Conservation (phyloP, 2,888 invertebrate species). For the Xylocampa areola region DNA sequence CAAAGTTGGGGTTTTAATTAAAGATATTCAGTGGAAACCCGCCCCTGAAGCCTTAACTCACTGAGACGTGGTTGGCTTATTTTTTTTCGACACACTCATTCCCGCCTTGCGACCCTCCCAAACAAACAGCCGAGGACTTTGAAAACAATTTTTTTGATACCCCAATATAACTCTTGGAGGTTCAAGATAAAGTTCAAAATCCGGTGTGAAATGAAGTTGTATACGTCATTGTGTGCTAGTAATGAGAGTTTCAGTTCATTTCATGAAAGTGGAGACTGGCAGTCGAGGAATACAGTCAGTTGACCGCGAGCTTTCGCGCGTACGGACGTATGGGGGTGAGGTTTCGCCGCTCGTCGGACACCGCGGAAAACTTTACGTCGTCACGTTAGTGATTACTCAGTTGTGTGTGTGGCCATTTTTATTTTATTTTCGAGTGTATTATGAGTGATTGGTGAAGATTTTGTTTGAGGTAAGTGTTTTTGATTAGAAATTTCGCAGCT, state of each 20-base stretch:
- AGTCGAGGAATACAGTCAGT: conserved; percentile 79
- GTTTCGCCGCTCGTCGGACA: conserved; percentile 40
- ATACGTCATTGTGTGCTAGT: conserved; percentile 67
- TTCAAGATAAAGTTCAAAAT: conserved; percentile 29
- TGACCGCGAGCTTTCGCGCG: conserved; percentile 87
- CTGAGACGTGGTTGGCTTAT: conserved; percentile 89
- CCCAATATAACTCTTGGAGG: conserved; percentile 39
- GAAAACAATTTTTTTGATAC: conserved; percentile 77
- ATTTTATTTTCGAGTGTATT: conserved; percentile 53
- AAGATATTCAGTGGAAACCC: conserved; percentile 86
- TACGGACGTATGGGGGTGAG: conserved; percentile 64
- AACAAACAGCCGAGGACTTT: conserved; percentile 88
- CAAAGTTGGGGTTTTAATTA: conserved; percentile 87
- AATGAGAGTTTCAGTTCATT: conserved; percentile 83
- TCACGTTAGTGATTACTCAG: conserved; percentile 40
- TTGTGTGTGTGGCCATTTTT: conserved; percentile 57
- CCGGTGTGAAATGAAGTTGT: conserved; percentile 28
- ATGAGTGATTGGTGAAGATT: conserved; percentile 49
- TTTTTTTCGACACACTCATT: conserved; percentile 89
- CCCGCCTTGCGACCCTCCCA: conserved; percentile 90
- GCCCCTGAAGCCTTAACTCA: conserved; percentile 88
- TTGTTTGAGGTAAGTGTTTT: conserved; percentile 48
- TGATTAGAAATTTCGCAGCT: neutral
- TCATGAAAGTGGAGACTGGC: conserved; percentile 86
- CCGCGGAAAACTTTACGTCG: conserved; percentile 82